phyloP scores from a whole-genome alignment of 2,113 vertebrate genomes.

The Nothoprocta perdicaria region DNA sequence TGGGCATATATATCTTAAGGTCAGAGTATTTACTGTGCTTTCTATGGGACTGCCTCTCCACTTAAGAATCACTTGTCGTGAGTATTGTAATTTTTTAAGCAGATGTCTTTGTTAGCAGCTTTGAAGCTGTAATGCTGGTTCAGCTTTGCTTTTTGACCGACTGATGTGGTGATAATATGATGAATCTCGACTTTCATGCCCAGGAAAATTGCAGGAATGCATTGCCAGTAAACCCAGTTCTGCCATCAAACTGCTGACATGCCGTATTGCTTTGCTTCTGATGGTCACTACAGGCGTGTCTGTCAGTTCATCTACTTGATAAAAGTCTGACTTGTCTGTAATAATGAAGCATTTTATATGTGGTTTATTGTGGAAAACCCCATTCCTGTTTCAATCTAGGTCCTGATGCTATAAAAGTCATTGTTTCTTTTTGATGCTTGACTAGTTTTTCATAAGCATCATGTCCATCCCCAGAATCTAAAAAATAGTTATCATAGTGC shows the following conservation, averaged over 20 bases:
- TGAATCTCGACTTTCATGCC: not conserved
- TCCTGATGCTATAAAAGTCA: not conserved
- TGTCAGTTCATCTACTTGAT: not conserved
- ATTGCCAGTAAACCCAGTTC: not conserved
- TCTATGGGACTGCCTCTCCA: not conserved
- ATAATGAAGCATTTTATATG: not conserved
- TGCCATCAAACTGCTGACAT: not conserved
- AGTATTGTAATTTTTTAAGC: not conserved
- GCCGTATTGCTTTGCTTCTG: not conserved
- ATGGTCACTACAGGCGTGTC: not conserved
- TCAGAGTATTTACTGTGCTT: not conserved
- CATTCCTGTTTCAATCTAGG: not conserved
- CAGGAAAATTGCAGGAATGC: not conserved
- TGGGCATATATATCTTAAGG: not conserved
- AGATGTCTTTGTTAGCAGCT: not conserved
- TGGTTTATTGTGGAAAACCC: not conserved
- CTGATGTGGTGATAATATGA: not conserved
- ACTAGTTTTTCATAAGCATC: not conserved
- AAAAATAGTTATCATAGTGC: not conserved
- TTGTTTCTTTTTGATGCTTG: not conserved
- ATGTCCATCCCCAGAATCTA: not conserved
- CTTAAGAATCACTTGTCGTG: not conserved
- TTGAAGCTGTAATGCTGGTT: not conserved
- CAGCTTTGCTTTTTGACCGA: not conserved
- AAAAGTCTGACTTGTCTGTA: not conserved